phyloP scores from a whole-genome alignment of 2,113 vertebrate genomes.

The Cryptomyrus ogoouensis region DNA sequence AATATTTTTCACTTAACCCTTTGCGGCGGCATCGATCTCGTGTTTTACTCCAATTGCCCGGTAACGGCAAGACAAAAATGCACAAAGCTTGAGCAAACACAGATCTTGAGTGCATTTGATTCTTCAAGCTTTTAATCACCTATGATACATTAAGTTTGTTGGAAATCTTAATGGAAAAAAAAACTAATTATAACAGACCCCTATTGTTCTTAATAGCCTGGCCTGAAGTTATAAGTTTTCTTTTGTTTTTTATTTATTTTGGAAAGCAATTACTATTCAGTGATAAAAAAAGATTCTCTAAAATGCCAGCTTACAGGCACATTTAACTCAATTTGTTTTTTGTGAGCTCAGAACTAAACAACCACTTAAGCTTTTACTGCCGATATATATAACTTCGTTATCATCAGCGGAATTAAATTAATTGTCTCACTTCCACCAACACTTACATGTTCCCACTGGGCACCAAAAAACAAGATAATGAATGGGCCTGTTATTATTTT shows the following conservation, averaged over 20 bases:
- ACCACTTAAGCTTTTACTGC: not conserved
- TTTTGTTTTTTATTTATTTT: not conserved
- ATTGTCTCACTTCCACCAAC: not conserved
- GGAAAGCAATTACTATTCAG: not conserved
- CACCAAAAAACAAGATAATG: not conserved
- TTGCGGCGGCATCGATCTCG: not conserved
- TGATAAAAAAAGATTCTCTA: not conserved
- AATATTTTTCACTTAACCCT: not conserved
- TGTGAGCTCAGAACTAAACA: not conserved
- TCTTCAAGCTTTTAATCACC: not conserved
- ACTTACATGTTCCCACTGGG: slow-evolving; percentile 6
- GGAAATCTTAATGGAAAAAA: not conserved
- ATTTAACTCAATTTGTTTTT: not conserved
- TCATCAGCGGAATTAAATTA: not conserved
- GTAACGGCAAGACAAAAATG: not conserved
- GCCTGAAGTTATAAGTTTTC: not conserved
- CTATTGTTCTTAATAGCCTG: not conserved
- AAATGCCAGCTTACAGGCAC: not conserved
- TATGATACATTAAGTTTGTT: not conserved
- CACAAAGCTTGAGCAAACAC: not conserved
- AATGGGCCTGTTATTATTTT: not conserved
- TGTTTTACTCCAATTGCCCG: not conserved
- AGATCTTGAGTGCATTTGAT: not conserved
- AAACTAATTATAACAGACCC: not conserved
- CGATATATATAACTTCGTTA: not conserved